Conservation (phyloP, 1,140 invertebrate genomes). For the Cotesia glomerata region DNA sequence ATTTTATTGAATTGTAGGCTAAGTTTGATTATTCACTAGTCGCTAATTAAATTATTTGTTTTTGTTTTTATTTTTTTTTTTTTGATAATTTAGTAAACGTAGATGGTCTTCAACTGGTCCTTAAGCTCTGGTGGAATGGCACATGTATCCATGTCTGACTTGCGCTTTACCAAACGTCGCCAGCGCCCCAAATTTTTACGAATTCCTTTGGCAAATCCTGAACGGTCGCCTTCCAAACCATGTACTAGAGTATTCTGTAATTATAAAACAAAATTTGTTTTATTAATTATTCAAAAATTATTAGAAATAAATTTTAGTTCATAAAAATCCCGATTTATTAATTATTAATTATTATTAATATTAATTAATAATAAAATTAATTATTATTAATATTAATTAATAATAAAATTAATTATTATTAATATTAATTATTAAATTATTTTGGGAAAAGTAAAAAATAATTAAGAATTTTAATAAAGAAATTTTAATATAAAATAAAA, state of each 20-base stretch:
- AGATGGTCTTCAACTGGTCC: constrained; percentile 86
- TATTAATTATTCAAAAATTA: background rate
- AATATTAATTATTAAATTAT: too few species aligned
- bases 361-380: too few species aligned
- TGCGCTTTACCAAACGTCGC: constrained; percentile 80
- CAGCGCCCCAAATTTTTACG: constrained; percentile 82
- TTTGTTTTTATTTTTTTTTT: background rate
- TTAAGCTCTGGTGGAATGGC: constrained; percentile 84
- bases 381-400: too few species aligned
- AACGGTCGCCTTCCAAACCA: constrained; percentile 72
- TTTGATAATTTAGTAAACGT: constrained; percentile 74
- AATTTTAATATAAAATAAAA: too few species aligned
- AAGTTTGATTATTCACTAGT: constrained; percentile 1
- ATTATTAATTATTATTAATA: too few species aligned
- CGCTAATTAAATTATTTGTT: background rate
- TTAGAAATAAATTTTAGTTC: too few species aligned
- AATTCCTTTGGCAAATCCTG: constrained; percentile 77
- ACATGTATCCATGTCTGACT: constrained; percentile 78
- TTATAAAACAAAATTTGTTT: constrained; percentile 42
- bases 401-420: too few species aligned
- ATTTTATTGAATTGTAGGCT: background rate
- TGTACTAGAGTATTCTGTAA: constrained; percentile 79
- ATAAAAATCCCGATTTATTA: too few species aligned
- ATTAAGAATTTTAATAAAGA: too few species aligned
- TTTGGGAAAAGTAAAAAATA: too few species aligned